Percentiles rank a stretch among this genome's conserved stretches.
These are phyloP conservation scores for Drosophila sordidapex DNA, from an alignment of 2,888 invertebrate genomes.

Conservation along the genomic window DNA sequence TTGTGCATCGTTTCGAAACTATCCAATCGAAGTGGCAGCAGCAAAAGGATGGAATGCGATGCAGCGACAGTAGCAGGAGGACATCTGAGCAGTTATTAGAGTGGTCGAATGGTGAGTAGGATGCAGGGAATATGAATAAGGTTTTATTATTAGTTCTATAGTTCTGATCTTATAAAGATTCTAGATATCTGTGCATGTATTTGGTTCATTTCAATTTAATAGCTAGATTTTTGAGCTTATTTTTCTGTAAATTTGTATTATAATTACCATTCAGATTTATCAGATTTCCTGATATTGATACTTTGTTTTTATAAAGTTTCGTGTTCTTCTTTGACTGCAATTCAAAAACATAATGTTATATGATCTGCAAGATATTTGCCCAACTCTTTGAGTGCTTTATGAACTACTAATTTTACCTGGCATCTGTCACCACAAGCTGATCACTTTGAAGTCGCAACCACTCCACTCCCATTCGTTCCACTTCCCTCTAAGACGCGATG, in stretches of 20 bases:
- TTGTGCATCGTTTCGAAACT: constrained; percentile 20
- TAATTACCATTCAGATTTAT: background rate
- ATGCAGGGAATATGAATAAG: background rate
- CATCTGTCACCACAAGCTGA: constrained; percentile 29
- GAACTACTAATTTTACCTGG: background rate
- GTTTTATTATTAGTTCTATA: background rate
- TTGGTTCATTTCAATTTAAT: background rate
- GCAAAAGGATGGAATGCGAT: constrained; percentile 6
- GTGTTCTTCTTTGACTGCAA: background rate
- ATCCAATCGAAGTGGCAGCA: constrained; percentile 3
- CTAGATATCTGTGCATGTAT: background rate
- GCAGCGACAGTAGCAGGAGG: constrained; percentile 20
- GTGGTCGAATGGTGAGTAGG: constrained; percentile 31
- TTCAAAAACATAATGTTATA: background rate
- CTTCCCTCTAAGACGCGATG: background rate
- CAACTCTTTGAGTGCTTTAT: background rate
- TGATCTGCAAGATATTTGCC: background rate
- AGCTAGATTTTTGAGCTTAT: background rate
- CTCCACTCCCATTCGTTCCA: too few species aligned
- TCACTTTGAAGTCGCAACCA: constrained; percentile 11
- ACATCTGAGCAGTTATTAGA: constrained; percentile 34
- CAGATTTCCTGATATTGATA: background rate
- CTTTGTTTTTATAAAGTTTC: accelerated
- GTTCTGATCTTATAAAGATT: background rate
- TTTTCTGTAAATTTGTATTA: background rate